Percentiles rank a stretch among this genome's conserved stretches.
Evolutionary conservation across 2,888 invertebrate genomes (phyloP).

Genomic region (Drosophila niveifrons): DNA sequence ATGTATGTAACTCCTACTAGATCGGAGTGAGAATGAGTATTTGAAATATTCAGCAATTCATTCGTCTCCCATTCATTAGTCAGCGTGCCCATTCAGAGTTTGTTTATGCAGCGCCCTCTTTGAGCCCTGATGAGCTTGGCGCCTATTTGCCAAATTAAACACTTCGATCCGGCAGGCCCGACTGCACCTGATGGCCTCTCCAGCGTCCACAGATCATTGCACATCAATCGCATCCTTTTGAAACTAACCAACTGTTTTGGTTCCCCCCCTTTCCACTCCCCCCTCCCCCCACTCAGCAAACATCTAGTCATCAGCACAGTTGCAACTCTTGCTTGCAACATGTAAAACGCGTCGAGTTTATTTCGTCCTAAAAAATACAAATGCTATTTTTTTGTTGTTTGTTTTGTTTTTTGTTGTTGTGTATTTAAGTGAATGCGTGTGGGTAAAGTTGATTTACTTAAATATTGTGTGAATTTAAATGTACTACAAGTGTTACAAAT

Average conservation of each 20-base stretch:
- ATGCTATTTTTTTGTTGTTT: no score
- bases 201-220: slow-evolving; percentile 21
- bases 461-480: no score
- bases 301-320: no score
- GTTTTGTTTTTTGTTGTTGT: no score
- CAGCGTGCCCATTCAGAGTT: slow-evolving; percentile 4
- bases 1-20: no score
- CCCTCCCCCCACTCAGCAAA: not conserved
- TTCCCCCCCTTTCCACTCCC: not conserved
- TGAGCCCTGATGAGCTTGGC: slow-evolving; percentile 19
- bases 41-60: slow-evolving; percentile 22
- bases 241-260: not conserved
- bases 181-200: slow-evolving; percentile 15
- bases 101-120: slow-evolving; percentile 26
- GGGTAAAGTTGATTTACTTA: no score
- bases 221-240: slow-evolving; percentile 1
- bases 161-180: slow-evolving; percentile 24
- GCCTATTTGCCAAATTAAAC: slow-evolving; percentile 43
- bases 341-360: no score
- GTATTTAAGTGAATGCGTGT: no score
- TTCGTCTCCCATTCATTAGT: slow-evolving; percentile 52
- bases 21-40: slow-evolving; percentile 11
- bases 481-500: no score
- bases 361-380: no score
- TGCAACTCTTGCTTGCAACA: no score